These are phyloP conservation scores for Aegypius monachus DNA, from an alignment of 2,113 vertebrate species.

Conservation along the genomic window DNA sequence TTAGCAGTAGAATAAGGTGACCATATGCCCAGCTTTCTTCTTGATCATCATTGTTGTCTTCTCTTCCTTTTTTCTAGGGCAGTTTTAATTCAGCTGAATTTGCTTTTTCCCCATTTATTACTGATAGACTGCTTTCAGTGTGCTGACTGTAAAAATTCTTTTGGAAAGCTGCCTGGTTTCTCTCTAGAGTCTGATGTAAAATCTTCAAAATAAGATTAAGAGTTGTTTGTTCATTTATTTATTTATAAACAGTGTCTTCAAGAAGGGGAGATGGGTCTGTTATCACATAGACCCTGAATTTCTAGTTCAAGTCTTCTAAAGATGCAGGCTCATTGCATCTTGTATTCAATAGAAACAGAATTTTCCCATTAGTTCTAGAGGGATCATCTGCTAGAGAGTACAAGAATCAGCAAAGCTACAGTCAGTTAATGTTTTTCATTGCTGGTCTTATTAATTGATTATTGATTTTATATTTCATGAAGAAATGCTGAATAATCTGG, in stretches of 20 bases:
- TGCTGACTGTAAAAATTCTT: slow-evolving; percentile 68
- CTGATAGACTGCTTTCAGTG: slow-evolving; percentile 57
- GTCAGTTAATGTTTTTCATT: background rate
- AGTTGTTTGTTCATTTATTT: slow-evolving; percentile 24
- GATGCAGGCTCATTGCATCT: background rate
- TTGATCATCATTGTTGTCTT: background rate
- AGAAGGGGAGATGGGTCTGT: slow-evolving; percentile 1
- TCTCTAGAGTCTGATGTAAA: slow-evolving; percentile 62
- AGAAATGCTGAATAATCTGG: background rate
- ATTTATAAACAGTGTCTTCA: slow-evolving; percentile 60
- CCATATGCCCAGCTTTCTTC: slow-evolving; percentile 28
- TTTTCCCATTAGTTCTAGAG: background rate
- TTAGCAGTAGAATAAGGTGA: slow-evolving; percentile 35
- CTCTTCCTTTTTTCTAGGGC: background rate
- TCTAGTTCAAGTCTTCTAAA: slow-evolving; percentile 17
- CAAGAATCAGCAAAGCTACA: background rate
- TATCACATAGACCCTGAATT: slow-evolving; percentile 17
- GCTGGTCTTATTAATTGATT: background rate
- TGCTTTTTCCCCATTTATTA: slow-evolving; percentile 55
- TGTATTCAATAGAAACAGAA: background rate
- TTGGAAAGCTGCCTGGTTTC: slow-evolving; percentile 68
- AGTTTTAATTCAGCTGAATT: slow-evolving; percentile 74
- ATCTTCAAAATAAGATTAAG: slow-evolving; percentile 69
- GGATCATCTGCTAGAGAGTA: background rate
- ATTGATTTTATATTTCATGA: background rate